These are phyloP conservation scores for Eugnorisma glareosa DNA, from an alignment of 2,888 invertebrate genomes.

Conservation along the genomic window DNA sequence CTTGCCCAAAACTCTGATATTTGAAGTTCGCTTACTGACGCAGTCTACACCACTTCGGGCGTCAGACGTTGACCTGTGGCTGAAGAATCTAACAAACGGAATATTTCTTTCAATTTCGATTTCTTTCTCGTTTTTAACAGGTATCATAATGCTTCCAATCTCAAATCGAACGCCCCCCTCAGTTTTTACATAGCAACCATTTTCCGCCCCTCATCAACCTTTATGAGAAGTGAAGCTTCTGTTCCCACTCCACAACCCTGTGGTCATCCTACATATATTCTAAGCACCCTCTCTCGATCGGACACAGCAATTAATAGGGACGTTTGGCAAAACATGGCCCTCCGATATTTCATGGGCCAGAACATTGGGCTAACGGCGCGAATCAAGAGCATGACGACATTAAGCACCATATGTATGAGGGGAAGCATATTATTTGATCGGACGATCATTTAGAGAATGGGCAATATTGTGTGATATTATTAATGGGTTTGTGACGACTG, in stretches of 20 bases:
- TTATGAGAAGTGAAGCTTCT: constrained; percentile 38
- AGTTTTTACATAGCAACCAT: background rate
- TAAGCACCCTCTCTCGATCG: constrained; percentile 58
- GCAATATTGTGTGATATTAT: constrained; percentile 46
- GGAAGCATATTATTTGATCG: constrained; percentile 64
- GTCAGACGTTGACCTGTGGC: background rate
- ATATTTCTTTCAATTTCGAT: background rate
- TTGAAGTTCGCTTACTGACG: background rate
- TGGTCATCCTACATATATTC: constrained; percentile 54
- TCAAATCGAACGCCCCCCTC: background rate
- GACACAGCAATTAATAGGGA: constrained; percentile 67
- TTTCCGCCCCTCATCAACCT: constrained; percentile 2
- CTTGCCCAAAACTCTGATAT: background rate
- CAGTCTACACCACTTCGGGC: too few relatives aligned
- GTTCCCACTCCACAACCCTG: constrained; percentile 13
- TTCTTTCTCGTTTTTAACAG: background rate
- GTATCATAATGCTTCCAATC: background rate
- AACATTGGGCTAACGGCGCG: constrained; percentile 65
- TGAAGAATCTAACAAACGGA: background rate
- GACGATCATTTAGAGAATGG: constrained; percentile 47
- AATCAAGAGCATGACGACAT: constrained; percentile 65
- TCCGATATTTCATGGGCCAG: constrained; percentile 75
- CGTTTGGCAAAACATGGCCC: constrained; percentile 71
- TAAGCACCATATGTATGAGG: constrained; percentile 63
- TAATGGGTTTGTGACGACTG: constrained; percentile 35